phyloP scores from a whole-genome alignment of 2,113 vertebrate genomes.

The Noturus placidus region DNA sequence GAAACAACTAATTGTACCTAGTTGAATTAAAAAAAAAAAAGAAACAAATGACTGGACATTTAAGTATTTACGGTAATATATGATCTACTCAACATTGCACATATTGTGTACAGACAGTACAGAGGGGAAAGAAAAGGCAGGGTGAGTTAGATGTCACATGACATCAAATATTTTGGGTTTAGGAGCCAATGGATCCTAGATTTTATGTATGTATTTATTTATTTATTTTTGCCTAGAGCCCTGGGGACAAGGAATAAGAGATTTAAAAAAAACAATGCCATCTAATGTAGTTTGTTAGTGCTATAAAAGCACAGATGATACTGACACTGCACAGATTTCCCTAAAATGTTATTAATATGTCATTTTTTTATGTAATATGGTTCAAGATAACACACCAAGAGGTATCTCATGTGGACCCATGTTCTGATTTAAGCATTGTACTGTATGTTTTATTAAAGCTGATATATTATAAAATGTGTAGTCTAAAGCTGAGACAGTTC shows the following conservation, averaged over 20 bases:
- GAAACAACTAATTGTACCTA: no score
- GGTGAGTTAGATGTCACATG: no score
- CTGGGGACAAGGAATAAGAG: not conserved
- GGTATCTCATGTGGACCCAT: not conserved
- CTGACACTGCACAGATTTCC: not conserved
- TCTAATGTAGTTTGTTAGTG: not conserved
- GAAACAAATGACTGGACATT: no score
- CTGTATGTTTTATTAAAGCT: not conserved
- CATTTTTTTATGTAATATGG: not conserved
- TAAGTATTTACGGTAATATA: no score
- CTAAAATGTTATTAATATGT: not conserved
- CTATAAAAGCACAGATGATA: not conserved
- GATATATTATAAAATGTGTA: not conserved
- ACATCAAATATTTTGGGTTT: no score
- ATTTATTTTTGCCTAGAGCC: no score
- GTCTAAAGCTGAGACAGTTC: not conserved
- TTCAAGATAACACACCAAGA: not conserved
- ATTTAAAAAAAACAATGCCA: not conserved
- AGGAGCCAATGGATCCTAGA: no score
- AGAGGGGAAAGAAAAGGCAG: no score
- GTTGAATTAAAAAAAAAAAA: no score
- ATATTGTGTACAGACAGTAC: no score
- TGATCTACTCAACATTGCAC: no score
- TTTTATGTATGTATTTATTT: no score
- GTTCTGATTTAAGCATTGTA: not conserved